Base-by-base conservation (phyloP, 1,140 invertebrate genomes). In the Danaus plexippus region DNA sequence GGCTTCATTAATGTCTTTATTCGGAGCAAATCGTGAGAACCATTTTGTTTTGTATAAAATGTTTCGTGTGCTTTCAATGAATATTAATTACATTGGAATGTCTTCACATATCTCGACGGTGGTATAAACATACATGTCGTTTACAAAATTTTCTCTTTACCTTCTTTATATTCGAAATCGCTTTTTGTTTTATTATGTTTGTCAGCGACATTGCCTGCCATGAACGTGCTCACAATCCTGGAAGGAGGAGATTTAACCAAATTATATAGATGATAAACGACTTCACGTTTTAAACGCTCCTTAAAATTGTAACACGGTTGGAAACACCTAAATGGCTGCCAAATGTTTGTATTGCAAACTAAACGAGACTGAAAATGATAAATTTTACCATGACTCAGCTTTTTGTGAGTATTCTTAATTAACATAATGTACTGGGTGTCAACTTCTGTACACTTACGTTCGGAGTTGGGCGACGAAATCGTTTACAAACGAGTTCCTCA, bases 231-330 rank as follows among this genome's bases (percentile, higher is more conserved):
- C 62, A 71, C 69, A 75, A 77, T 75, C 66, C 66, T 71, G 69
- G 67, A n/a, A n/a, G n/a, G n/a, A n/a, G n/a, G n/a, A n/a, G 64
- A 66, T 75, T 80, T 73, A 57, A 69, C 65, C 70, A 73, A 75
- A 80, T 80, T 75, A 79, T 74, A 77, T 76, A 70, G 73, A 80
- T 79, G 76, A 75, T 66, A 70, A 73, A 76, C 68, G 61, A 59
- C 69, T 61, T 52, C 60, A 43, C 56, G 54, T 52, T 71, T 71
- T 68, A 66, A 51, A 11, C 11, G 9, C 12, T 52, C 40, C 11
- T 41, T 32, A 32, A 32, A 4, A 4, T 32, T 32, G 22, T 32
- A 32, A 32, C 22, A 32, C 22, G 22, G 5, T 32, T 32, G 22
- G 22, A 52, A 22, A 52, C n/a, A 52, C 18, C 32, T 32, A 54